Base-by-base conservation (phyloP, 2,888 invertebrate genomes). In the Caenorhabditis drosophilae region DNA sequence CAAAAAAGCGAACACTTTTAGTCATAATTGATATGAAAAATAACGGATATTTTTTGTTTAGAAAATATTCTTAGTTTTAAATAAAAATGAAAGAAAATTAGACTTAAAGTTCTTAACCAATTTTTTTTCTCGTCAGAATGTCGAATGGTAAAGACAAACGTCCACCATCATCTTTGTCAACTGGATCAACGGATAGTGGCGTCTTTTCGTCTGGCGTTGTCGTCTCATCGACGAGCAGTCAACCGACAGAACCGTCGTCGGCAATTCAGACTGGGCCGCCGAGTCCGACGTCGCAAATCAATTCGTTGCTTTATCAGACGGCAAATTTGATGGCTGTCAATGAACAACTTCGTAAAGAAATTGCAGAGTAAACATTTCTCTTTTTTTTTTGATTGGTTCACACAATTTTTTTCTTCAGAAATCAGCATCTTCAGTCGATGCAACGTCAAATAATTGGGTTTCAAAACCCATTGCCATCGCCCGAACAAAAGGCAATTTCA, bases 251-350 rank as follows among this genome's bases (percentile, higher is more conserved):
- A 16, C 53, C 55, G 23, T 60, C 61, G 6, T 54, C 57, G 6
- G 62, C 55, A 9, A 53, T 63, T 2, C 55, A 62, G n/a, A 67
- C 69, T 16, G 70, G 66, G 25, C 70, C 67, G n/a, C 62, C 70
- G 3, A 70, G 70, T 49, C 70, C 73, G 4, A 56, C 70, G 25
- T 38, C 58, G n/a, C 60, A 66, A 48, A 35, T 61, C 36, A 61
- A 61, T 47, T 48, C 64, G 18, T 46, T 73, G 22, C 49, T 72
- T 11, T 60, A 59, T 36, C 67, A 73, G 40, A 64, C 73, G 11
- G 70, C 73, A 16, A 70, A 66, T 44, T 44, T 73, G 45, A 55
- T 73, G 15, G 73, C 73, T 4, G 67, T 67, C 42, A 73, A 73
- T 50, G 73, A 67, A 22, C 73, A 70, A 35, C 45, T 73, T 25